A percentile compares a stretch with the other conserved stretches of the same genome.
phyloP scores from a whole-genome alignment of 2,797 vertebrate genomes.

The Manis crassicaudata region DNA sequence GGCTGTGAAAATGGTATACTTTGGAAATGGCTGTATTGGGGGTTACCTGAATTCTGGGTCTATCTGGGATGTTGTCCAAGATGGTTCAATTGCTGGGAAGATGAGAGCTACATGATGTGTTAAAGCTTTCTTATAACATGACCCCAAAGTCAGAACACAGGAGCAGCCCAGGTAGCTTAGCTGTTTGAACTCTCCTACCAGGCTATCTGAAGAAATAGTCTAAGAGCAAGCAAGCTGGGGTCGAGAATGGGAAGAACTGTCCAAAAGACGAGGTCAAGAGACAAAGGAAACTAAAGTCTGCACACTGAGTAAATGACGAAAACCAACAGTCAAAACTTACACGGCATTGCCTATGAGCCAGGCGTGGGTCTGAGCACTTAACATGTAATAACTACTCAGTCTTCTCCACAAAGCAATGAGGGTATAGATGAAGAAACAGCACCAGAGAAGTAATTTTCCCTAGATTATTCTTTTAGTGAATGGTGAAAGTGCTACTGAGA shows the following conservation, averaged over 20 bases:
- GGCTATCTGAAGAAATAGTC: background rate
- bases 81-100: constrained; percentile 9
- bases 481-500: background rate
- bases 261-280: background rate
- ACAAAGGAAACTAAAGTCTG: background rate
- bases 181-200: background rate
- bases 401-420: background rate
- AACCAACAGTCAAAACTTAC: background rate
- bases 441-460: background rate
- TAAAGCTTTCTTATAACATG: background rate
- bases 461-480: background rate
- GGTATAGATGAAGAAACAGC: background rate
- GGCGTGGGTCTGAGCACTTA: background rate
- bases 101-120: background rate
- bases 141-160: background rate
- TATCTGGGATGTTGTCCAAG: background rate
- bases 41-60: background rate
- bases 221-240: background rate
- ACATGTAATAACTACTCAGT: background rate
- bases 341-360: background rate
- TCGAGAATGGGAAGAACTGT: background rate
- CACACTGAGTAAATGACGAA: background rate
- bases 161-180: background rate
- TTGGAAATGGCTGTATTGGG: background rate
- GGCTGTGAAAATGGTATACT: background rate